Conservation (phyloP, 2,113 vertebrate species). For the Gallinago paraguaiae region DNA sequence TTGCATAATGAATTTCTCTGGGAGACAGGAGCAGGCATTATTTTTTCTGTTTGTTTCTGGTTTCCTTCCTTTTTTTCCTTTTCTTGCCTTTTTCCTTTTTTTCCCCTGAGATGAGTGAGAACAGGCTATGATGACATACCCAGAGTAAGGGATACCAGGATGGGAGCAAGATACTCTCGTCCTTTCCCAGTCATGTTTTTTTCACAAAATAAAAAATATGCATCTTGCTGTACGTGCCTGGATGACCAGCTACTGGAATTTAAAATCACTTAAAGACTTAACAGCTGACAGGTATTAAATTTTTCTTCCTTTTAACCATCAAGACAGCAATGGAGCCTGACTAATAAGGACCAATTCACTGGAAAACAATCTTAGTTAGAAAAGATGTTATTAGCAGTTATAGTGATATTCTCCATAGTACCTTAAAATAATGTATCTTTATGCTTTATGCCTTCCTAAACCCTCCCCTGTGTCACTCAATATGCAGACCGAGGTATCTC, state of each 20-base stretch:
- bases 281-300: neutral
- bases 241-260: neutral
- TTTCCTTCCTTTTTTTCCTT: fast-evolving
- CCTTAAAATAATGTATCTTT: neutral
- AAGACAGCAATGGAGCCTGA: neutral
- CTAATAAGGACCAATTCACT: constrained; percentile 34
- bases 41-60: neutral
- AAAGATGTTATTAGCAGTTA: neutral
- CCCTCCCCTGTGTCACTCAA: neutral
- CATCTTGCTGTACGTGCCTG: fast-evolving
- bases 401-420: neutral
- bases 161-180: neutral
- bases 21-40: neutral
- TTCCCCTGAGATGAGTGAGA: neutral
- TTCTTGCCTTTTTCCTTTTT: too few relatives aligned
- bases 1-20: fast-evolving
- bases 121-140: neutral
- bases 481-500: fast-evolving
- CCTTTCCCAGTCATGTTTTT: neutral
- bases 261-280: neutral
- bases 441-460: neutral
- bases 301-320: neutral
- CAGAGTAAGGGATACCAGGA: neutral
- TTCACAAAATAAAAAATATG: neutral
- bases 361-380: neutral